These are phyloP conservation scores for Hyposmocoma kahamanoa DNA, from an alignment of 1,140 invertebrate species.

Conservation along the genomic window DNA sequence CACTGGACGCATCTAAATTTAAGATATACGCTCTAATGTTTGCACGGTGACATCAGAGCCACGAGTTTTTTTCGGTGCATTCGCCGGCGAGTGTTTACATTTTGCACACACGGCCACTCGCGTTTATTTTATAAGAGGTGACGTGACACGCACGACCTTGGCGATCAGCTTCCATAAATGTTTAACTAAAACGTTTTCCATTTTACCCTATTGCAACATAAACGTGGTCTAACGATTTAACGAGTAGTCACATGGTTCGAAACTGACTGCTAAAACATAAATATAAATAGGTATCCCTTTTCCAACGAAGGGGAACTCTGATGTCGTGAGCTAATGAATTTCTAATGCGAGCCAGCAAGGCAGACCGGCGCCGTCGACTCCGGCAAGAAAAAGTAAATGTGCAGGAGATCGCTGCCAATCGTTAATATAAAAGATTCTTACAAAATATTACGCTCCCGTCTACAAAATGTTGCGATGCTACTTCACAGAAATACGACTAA, in stretches of 20 bases:
- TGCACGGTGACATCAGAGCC: conserved; percentile 65
- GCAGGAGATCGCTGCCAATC: conserved; percentile 11
- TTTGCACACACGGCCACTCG: conserved; percentile 34
- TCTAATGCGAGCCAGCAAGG: conserved; percentile 10
- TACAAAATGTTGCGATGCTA: conserved; percentile 8
- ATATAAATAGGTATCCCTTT: too few relatives aligned
- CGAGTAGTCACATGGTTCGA: too few relatives aligned
- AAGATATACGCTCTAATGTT: conserved; percentile 55
- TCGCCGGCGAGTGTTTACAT: conserved; percentile 57
- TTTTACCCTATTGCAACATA: too few relatives aligned
- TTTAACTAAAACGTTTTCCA: too few relatives aligned
- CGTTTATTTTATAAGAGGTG: conserved; percentile 30
- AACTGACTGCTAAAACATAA: too few relatives aligned
- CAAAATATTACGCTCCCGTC: background rate
- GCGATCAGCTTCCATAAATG: background rate
- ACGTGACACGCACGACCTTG: conserved; percentile 46
- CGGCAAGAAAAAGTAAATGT: conserved; percentile 29
- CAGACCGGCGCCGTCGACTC: conserved; percentile 35
- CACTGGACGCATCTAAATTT: conserved; percentile 57
- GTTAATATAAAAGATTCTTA: background rate
- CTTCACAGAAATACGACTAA: conserved; percentile 20
- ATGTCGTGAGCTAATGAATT: background rate
- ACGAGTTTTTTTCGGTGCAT: conserved; percentile 54
- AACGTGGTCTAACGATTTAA: too few relatives aligned
- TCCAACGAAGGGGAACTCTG: too few relatives aligned